Evolutionary conservation across 2,113 vertebrate genomes (phyloP).

Genomic region (Chlorodrepanis virens): DNA sequence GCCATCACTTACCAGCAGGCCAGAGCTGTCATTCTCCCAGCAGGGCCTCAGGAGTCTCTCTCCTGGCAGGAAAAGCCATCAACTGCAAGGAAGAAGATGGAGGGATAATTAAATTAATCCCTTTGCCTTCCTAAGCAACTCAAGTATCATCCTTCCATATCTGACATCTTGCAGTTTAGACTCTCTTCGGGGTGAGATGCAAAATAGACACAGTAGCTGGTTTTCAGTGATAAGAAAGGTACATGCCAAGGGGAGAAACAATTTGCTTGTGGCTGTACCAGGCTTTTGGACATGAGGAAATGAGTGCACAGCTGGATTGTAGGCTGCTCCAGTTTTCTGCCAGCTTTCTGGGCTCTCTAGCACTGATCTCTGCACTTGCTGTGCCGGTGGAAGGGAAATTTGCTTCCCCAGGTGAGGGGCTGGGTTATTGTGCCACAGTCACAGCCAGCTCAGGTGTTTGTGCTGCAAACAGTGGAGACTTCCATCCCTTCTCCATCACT

Average conservation of each 20-base stretch:
- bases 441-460: neutral
- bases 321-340: neutral
- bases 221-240: neutral
- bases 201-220: accelerated
- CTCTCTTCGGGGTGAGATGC: neutral
- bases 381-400: neutral
- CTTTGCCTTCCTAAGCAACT: constrained; percentile 16
- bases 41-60: neutral
- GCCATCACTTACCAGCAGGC: neutral
- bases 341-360: neutral
- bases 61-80: neutral
- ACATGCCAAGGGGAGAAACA: neutral
- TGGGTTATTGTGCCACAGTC: neutral
- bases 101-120: constrained; percentile 1
- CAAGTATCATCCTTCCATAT: neutral
- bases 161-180: neutral
- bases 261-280: neutral
- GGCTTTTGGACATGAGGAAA: neutral
- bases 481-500: neutral
- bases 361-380: neutral
- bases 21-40: neutral
- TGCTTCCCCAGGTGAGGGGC: neutral
- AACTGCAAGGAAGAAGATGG: constrained; percentile 1
- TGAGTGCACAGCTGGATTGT: neutral
- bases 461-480: neutral